Percentiles rank a stretch among this genome's conserved stretches.
These are phyloP conservation scores for Denticeps clupeoides DNA, from an alignment of 2,797 vertebrate species.

Conservation along the genomic window DNA sequence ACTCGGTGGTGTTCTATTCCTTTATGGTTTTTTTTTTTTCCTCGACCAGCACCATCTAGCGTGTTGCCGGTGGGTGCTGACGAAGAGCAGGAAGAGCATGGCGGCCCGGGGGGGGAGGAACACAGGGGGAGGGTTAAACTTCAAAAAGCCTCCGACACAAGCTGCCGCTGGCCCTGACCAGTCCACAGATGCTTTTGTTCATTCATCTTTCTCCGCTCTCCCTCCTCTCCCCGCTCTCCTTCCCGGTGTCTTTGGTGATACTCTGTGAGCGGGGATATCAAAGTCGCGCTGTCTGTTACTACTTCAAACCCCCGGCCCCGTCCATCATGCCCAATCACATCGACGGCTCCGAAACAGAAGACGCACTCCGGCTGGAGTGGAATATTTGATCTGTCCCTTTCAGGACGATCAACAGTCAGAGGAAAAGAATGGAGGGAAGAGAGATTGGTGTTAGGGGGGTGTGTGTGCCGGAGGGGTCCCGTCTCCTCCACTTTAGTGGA, in stretches of 20 bases:
- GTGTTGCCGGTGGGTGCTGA: constrained; percentile 34
- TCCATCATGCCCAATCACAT: constrained; percentile 66
- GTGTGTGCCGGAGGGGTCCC: constrained; percentile 14
- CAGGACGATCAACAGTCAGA: constrained; percentile 61
- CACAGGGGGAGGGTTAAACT: constrained; percentile 39
- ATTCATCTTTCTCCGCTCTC: constrained; percentile 32
- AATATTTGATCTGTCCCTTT: constrained; percentile 72
- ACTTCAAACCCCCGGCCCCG: constrained; percentile 60
- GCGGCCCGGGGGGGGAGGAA: constrained; percentile 28
- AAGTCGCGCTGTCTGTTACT: constrained; percentile 64
- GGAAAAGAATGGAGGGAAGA: constrained; percentile 18
- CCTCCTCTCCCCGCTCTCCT: constrained; percentile 27
- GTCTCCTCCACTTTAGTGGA: too few species aligned
- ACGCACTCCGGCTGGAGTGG: constrained; percentile 52
- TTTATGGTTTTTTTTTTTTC: too few species aligned
- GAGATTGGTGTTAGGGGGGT: constrained; percentile 15
- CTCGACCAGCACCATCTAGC: constrained; percentile 28
- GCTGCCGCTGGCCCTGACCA: constrained; percentile 56
- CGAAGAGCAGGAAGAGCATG: constrained; percentile 25
- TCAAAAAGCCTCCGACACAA: constrained; percentile 57
- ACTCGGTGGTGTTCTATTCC: neutral
- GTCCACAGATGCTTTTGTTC: constrained; percentile 66
- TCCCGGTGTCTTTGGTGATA: constrained; percentile 61
- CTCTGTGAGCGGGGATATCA: constrained; percentile 55
- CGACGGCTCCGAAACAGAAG: constrained; percentile 50